These are phyloP conservation scores for Leptoclinus maculatus DNA, from an alignment of 2,797 vertebrate species.

Conservation along the genomic window DNA sequence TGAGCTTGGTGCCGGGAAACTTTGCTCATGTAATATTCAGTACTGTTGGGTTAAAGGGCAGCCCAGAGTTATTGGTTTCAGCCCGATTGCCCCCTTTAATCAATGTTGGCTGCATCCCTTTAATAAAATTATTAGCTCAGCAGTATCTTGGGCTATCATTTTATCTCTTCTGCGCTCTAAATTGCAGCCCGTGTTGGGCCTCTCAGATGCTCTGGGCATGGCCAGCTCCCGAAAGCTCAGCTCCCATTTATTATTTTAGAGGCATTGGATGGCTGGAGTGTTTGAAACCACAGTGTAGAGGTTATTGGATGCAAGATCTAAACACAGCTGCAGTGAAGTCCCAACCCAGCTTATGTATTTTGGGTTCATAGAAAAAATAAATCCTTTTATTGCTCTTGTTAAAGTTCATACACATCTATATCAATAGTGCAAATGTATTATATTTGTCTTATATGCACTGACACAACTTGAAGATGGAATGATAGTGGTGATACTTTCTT, in stretches of 20 bases:
- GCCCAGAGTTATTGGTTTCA: constrained; percentile 88
- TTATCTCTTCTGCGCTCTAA: constrained; percentile 83
- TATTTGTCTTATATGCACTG: constrained; percentile 33
- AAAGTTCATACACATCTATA: constrained; percentile 49
- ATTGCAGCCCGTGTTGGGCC: constrained; percentile 82
- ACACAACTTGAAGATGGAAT: constrained; percentile 40
- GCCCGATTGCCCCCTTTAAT: constrained; percentile 89
- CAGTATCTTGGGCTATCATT: constrained; percentile 87
- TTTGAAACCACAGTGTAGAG: constrained; percentile 80
- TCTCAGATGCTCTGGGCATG: constrained; percentile 82
- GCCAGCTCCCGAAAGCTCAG: constrained; percentile 80
- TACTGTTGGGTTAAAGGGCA: constrained; percentile 87
- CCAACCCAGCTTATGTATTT: constrained; percentile 78
- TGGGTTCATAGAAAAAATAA: constrained; percentile 57
- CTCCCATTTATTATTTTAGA: constrained; percentile 85
- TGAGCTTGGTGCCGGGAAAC: constrained; percentile 86
- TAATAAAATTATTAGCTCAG: constrained; percentile 91
- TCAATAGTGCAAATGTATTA: constrained; percentile 54
- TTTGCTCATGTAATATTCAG: constrained; percentile 91
- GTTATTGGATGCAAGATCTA: constrained; percentile 83
- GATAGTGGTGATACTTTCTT: constrained; percentile 45
- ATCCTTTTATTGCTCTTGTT: constrained; percentile 55
- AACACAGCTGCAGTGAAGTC: constrained; percentile 82
- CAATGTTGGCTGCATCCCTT: constrained; percentile 90
- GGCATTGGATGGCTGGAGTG: constrained; percentile 78